These are phyloP conservation scores for Enteromius thamalakanensis DNA, from an alignment of 2,797 vertebrate species.

Conservation along the genomic window DNA sequence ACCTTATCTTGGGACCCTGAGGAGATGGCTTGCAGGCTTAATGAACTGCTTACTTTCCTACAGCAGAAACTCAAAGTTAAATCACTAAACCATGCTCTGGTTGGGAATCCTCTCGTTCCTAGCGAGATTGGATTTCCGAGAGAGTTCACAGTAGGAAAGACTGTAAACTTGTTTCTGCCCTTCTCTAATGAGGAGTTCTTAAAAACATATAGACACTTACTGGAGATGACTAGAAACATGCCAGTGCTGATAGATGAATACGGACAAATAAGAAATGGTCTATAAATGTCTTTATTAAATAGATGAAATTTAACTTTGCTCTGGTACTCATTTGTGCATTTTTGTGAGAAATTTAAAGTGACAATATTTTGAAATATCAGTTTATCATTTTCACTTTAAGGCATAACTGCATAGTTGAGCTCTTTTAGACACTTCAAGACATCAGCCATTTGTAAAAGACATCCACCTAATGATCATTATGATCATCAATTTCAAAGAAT, in stretches of 20 bases:
- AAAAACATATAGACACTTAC: constrained; percentile 79
- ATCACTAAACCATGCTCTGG: constrained; percentile 81
- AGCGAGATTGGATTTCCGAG: constrained; percentile 76
- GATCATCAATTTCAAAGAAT: constrained; percentile 37
- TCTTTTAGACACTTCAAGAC: background rate
- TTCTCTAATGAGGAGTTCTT: constrained; percentile 78
- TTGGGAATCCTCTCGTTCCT: constrained; percentile 81
- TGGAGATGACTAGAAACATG: constrained; percentile 87
- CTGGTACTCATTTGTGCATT: background rate
- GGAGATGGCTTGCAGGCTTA: constrained; percentile 73
- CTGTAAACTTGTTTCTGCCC: constrained; percentile 87
- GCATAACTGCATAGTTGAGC: background rate
- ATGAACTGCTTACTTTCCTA: constrained; percentile 83
- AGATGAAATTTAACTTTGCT: background rate
- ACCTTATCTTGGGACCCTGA: constrained; percentile 76
- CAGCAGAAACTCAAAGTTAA: constrained; percentile 83
- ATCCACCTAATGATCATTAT: background rate
- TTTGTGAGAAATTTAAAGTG: background rate
- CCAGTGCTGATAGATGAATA: constrained; percentile 85
- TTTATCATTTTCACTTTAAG: background rate
- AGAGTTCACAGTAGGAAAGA: constrained; percentile 73
- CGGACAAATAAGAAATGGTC: background rate
- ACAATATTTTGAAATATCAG: background rate
- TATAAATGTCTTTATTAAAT: background rate
- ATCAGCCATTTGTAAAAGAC: background rate